Conservation (phyloP, 2,888 invertebrate species). For the Mythimna ferrago region DNA sequence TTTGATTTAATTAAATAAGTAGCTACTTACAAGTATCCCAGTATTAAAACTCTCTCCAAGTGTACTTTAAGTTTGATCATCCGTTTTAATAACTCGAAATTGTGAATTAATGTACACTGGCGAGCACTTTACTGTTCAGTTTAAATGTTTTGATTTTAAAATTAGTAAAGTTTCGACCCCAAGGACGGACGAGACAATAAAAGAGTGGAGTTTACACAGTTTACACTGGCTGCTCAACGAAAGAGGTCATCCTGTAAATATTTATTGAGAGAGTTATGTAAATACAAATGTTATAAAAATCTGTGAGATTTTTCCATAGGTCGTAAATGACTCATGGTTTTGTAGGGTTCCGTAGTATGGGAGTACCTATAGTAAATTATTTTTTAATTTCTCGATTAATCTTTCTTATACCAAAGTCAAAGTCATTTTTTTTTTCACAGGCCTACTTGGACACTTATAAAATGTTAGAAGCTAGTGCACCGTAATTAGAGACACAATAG, state of each 20-base stretch:
- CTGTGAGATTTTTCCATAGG: conserved; percentile 47
- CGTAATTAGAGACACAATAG: too few species aligned
- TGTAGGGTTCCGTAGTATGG: conserved; percentile 28
- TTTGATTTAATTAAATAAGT: conserved; percentile 44
- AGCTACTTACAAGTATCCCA: conserved; percentile 30
- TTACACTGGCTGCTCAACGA: conserved; percentile 50
- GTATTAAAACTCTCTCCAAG: conserved; percentile 41
- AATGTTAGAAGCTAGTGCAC: too few species aligned
- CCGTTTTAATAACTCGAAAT: conserved; percentile 60
- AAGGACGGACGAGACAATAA: conserved; percentile 56
- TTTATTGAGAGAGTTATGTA: conserved; percentile 57
- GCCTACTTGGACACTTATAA: too few species aligned
- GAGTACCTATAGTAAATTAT: conserved; percentile 14
- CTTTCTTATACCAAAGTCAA: too few species aligned
- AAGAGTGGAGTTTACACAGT: conserved; percentile 55
- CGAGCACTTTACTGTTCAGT: conserved; percentile 51
- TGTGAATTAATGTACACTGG: conserved; percentile 57
- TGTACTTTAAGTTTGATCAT: conserved; percentile 59
- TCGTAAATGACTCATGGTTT: conserved; percentile 46
- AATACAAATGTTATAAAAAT: conserved; percentile 64
- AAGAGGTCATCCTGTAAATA: conserved; percentile 62
- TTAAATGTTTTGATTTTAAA: conserved; percentile 62
- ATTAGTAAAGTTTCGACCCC: conserved; percentile 58
- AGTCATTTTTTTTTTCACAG: too few species aligned
- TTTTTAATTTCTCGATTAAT: conserved; percentile 27